Evolutionary conservation across 2,797 vertebrate genomes (phyloP).

Genomic region (Platalea minor): DNA sequence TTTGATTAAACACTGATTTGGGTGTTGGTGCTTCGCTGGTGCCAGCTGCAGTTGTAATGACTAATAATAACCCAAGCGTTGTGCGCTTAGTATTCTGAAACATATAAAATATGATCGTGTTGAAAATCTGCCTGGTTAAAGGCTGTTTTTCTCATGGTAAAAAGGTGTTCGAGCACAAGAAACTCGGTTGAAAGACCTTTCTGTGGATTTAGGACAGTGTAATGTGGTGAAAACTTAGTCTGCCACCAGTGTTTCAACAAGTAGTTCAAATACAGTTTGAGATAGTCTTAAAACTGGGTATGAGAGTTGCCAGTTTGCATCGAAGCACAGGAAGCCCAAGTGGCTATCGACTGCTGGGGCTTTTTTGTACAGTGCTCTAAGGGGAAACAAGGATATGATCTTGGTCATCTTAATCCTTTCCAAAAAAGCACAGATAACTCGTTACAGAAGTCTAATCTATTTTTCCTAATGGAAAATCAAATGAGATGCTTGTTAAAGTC

Average conservation of each 20-base stretch:
- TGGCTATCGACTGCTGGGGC: fast-evolving
- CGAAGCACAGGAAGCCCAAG: neutral
- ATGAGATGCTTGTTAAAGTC: neutral
- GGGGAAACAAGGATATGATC: neutral
- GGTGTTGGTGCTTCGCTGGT: constrained; percentile 21
- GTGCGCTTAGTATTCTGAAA: neutral
- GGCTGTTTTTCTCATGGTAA: neutral
- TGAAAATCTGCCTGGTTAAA: neutral
- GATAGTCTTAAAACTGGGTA: neutral
- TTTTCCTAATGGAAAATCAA: neutral
- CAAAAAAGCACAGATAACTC: neutral
- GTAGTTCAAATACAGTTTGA: neutral
- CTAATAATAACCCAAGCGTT: neutral
- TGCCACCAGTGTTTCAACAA: neutral
- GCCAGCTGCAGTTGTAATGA: neutral
- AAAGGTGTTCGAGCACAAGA: neutral
- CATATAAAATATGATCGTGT: fast-evolving
- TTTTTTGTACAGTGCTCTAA: neutral
- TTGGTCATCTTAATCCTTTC: neutral
- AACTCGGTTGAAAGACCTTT: neutral
- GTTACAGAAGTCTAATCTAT: neutral
- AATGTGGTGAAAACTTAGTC: neutral
- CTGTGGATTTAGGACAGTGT: neutral
- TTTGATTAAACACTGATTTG: neutral
- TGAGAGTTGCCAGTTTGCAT: neutral